Evolutionary conservation across 92 coral and sea anemone species (phyloP), one percentile per base, ranked within the genome.

Genomic region (Palythoa heliodiscus): DNA sequence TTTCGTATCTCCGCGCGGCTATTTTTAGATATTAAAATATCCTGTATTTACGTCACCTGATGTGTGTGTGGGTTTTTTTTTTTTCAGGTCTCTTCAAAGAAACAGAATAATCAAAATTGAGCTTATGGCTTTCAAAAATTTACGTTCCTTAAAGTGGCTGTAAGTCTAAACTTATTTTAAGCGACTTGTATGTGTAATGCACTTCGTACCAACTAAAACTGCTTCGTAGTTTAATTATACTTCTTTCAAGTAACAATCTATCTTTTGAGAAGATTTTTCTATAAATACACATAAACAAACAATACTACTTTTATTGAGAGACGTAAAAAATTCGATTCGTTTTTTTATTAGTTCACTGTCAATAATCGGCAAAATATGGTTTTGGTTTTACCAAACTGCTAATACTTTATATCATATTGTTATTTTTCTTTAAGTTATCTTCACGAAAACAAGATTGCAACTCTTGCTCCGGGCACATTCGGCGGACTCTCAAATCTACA

Each of bases 71-170:
- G 35, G 35, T 35, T 12, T 35, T 12, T 29, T 73, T 73, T 14
- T 10, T 60, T 43, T 40, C 35, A 78, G 83, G 72, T 78, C 83
- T 20, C 73, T 78, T n/a, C 83, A 78, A 78, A 61, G 72, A 24
- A 78, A 78, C 50, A 78, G 40, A 39, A 78, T 78, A n/a, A 37
- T 17, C 54, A 63, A 22, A 23, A 40, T 78, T 0, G 83, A 39
- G 72, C 70, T 78, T 12, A 43, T 22, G 23, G 83, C 83, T 48
- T 78, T 78, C 29, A 11, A 43, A 43, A 61, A 78, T 78, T 40
- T 78, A 39, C 83, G 72, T 37, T 78, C 83, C 40, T 78, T 78
- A 47, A 78, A 78, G n/a, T 78, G 83, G 83, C 37, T 78, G 83
- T 78, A 78, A 78, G 83, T 78, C n/a, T 10, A 23, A 5, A 61